phyloP scores from a whole-genome alignment of 1,140 invertebrate species.

The Drosophila albomicans region DNA sequence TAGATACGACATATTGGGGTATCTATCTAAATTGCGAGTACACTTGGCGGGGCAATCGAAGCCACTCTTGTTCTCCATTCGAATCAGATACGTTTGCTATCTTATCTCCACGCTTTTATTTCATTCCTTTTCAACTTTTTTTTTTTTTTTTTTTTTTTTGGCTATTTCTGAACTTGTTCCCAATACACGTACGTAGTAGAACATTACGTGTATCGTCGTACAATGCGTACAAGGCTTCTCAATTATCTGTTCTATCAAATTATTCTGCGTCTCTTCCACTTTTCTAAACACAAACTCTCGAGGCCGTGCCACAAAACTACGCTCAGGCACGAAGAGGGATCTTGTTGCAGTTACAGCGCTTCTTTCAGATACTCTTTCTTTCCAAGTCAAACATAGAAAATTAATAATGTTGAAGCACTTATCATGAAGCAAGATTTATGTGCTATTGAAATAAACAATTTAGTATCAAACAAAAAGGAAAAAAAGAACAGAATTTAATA shows the following conservation, averaged over 20 bases:
- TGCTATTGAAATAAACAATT: too few relatives aligned
- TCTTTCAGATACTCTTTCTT: conserved; percentile 2
- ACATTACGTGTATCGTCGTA: neutral
- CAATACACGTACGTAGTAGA: neutral
- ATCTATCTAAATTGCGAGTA: neutral
- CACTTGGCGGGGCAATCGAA: conserved; percentile 5
- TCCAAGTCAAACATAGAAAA: too few relatives aligned
- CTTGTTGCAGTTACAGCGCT: neutral
- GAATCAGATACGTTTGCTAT: conserved; percentile 13
- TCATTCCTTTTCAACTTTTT: too few relatives aligned
- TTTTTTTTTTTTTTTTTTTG: neutral
- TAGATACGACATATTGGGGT: conserved; percentile 3
- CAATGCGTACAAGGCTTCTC: conserved; percentile 26
- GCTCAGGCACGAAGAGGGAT: conserved; percentile 2
- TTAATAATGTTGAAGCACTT: too few relatives aligned
- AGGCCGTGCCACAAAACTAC: neutral
- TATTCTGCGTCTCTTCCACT: conserved; percentile 10
- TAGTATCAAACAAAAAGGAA: too few relatives aligned
- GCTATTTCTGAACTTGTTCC: conserved; percentile 32
- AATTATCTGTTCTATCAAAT: conserved; percentile 40
- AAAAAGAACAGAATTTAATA: too few relatives aligned
- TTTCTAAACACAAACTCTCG: neutral
- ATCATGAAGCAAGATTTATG: too few relatives aligned
- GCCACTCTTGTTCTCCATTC: neutral
- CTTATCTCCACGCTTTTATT: conserved; percentile 21